Percentiles rank a stretch among this genome's conserved stretches.
Conservation (phyloP, 64 coral and sea anemone genomes). For the Anthopleura sola region DNA sequence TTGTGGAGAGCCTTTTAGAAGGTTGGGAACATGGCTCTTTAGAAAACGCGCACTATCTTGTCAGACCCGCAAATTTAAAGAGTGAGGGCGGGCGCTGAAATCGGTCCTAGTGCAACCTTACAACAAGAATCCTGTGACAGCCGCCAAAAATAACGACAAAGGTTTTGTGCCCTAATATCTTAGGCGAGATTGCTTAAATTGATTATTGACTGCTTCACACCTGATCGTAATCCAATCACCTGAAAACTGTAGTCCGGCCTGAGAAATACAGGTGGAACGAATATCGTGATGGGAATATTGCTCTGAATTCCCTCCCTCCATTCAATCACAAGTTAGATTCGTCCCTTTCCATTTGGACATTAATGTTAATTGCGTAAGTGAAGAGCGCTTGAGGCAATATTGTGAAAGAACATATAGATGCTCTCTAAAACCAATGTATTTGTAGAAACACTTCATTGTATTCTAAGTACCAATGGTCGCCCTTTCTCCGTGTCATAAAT, state of each 20-base stretch:
- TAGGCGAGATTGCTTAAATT: background rate
- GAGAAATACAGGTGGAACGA: background rate
- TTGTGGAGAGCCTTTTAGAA: conserved; percentile 32
- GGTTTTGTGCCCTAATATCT: background rate
- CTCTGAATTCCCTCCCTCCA: background rate
- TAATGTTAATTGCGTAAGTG: conserved; percentile 21
- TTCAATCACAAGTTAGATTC: background rate
- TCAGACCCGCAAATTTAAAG: background rate
- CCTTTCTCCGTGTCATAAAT: background rate
- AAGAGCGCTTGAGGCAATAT: conserved; percentile 11
- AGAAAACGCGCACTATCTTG: background rate
- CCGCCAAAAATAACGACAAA: background rate
- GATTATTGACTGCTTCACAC: background rate
- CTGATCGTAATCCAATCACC: background rate
- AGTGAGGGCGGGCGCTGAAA: background rate
- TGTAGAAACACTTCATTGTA: background rate
- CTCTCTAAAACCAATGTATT: background rate
- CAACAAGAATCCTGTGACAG: background rate
- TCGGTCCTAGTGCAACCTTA: background rate
- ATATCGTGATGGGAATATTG: background rate
- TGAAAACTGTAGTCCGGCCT: background rate
- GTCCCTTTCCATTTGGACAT: background rate
- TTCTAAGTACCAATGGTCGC: background rate
- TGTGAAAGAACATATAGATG: background rate
- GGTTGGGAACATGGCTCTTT: background rate